Evolutionary conservation across 1,140 invertebrate species (phyloP).

Genomic region (Atta texana): DNA sequence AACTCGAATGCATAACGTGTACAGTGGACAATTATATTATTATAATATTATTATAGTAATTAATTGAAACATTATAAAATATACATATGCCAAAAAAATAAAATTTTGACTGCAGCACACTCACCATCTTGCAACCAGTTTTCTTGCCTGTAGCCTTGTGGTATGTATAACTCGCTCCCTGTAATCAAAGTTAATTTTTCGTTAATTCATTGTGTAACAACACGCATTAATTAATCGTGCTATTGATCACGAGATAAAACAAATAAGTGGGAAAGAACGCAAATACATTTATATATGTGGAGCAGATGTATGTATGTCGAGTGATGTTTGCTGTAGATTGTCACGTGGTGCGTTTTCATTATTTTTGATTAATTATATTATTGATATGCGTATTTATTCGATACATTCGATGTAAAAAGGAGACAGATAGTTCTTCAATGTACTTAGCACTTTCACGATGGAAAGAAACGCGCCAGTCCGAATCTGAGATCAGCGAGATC

Average conservation of each 20-base stretch:
- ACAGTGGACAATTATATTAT: too few relatives aligned
- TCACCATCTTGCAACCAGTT: constrained; percentile 83
- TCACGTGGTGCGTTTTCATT: neutral
- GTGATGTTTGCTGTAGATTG: constrained; percentile 21
- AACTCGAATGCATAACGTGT: neutral
- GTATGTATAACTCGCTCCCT: constrained; percentile 80
- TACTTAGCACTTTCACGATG: too few relatives aligned
- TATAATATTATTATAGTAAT: neutral
- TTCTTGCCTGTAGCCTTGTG: constrained; percentile 80
- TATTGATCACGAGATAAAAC: constrained; percentile 26
- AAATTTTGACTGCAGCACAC: constrained; percentile 53
- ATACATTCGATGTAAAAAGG: neutral
- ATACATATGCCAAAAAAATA: neutral
- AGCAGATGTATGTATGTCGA: neutral
- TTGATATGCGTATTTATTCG: neutral
- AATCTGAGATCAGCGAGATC: constrained; percentile 40
- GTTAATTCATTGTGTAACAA: neutral
- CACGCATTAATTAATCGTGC: constrained; percentile 6
- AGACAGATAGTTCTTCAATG: neutral
- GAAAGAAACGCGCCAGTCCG: neutral
- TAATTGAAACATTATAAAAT: constrained; percentile 10
- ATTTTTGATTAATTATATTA: constrained; percentile 37
- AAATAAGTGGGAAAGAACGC: neutral
- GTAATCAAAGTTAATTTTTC: constrained; percentile 65
- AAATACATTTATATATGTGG: constrained; percentile 33